Percentiles rank a stretch among this genome's conserved stretches.
These are phyloP conservation scores for Eulemur albifrons DNA, from an alignment of 2,797 vertebrate species.

Conservation along the genomic window DNA sequence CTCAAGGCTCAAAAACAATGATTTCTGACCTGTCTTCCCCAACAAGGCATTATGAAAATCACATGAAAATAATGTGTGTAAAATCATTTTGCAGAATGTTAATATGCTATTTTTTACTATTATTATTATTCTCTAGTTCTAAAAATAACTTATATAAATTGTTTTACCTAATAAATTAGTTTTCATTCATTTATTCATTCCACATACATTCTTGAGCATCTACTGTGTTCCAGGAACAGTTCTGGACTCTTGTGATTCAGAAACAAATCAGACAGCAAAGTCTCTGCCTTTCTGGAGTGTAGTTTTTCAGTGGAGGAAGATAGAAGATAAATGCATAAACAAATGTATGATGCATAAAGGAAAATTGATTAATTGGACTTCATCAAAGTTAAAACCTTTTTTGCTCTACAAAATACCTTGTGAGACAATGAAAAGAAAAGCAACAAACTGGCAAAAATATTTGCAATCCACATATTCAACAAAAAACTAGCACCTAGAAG, in stretches of 20 bases:
- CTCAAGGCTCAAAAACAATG: background rate
- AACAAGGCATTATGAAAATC: too few relatives aligned
- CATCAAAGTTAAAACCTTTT: background rate
- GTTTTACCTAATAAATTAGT: background rate
- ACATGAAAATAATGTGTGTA: background rate
- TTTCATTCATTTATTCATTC: background rate
- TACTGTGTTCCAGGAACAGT: background rate
- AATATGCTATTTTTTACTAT: background rate
- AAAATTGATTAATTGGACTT: background rate
- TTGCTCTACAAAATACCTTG: background rate
- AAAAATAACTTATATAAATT: background rate
- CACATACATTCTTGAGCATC: too few relatives aligned
- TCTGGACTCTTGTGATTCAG: too few relatives aligned
- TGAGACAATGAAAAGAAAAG: background rate
- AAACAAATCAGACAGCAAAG: background rate
- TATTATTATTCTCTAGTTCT: background rate
- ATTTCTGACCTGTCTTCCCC: background rate
- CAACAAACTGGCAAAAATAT: background rate
- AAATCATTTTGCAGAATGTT: background rate
- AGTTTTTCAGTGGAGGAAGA: background rate
- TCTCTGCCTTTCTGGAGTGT: background rate
- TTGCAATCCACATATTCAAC: background rate
- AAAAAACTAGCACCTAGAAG: background rate
- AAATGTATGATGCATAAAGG: too few relatives aligned
- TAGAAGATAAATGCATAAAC: background rate